Percentiles rank a stretch among this genome's conserved stretches.
Conservation (phyloP, 2,888 invertebrate species). For the Drosophila dives region DNA sequence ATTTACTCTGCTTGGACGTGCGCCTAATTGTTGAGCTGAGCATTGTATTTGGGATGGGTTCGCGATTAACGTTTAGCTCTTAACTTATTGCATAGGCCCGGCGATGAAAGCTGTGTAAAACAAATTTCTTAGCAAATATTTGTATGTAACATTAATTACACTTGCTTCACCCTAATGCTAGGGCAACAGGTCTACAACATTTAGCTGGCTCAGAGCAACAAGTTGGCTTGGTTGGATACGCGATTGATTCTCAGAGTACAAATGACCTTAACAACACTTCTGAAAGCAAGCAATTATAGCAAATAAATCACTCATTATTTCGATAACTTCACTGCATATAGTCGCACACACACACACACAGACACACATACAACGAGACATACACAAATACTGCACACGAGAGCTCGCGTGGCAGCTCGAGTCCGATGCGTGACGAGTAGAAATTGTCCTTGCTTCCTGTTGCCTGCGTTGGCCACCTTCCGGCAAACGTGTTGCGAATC, state of each 20-base stretch:
- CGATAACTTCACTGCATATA: slow-evolving; percentile 24
- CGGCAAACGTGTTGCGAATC: slow-evolving; percentile 82
- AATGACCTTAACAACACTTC: slow-evolving; percentile 10
- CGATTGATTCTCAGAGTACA: not conserved
- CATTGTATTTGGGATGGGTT: not conserved
- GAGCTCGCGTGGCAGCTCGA: slow-evolving; percentile 46
- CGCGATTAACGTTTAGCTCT: slow-evolving; percentile 35
- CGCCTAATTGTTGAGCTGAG: slow-evolving; percentile 56
- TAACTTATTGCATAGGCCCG: slow-evolving; percentile 51
- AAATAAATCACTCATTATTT: slow-evolving; percentile 37
- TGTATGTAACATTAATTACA: slow-evolving; percentile 62
- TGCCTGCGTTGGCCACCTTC: slow-evolving; percentile 73
- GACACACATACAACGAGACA: slow-evolving; percentile 13
- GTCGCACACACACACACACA: slow-evolving; percentile 7
- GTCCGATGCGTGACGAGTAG: slow-evolving; percentile 8
- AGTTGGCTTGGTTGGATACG: slow-evolving; percentile 39
- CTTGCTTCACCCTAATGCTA: slow-evolving; percentile 6
- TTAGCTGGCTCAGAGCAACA: slow-evolving; percentile 44
- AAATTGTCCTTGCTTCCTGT: slow-evolving; percentile 43
- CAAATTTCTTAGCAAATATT: slow-evolving; percentile 71
- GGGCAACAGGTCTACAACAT: slow-evolving; percentile 57
- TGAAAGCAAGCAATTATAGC: slow-evolving; percentile 4
- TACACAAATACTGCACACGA: slow-evolving; percentile 40
- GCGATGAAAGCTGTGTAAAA: slow-evolving; percentile 14
- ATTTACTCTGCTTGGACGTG: slow-evolving; percentile 39